Evolutionary conservation across 2,888 invertebrate species (phyloP), one percentile per base, ranked within the genome.

Genomic region (Prostheceraeus crozeri): DNA sequence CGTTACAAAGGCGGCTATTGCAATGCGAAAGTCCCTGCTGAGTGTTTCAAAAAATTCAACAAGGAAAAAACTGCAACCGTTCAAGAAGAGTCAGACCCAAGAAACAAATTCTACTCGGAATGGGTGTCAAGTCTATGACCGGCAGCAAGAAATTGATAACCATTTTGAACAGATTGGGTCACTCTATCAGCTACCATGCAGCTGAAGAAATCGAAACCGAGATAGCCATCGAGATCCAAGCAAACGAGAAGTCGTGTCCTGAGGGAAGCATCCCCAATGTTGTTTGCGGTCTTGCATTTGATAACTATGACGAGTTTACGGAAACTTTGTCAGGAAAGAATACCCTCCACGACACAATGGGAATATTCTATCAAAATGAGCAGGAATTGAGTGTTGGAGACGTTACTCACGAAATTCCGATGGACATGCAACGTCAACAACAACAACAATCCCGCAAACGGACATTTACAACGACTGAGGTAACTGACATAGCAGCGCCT

Each of bases 291-390:
- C n/a, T 36, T 16, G 36, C 35, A 23, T 61, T 53, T 27, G 61
- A 61, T 48, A 61, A 61, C 23, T 61, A 16, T 45, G 61, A 61
- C 35, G 59, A 60, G 51, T 30, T 61, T 10, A 53, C 52, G 3
- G 25, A 58, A 10, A 61, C 61, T 1, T 30, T 61, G 2, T 56
- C 56, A 35, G 60, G 62, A 16, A 16, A 23, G 1, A 51, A 61
- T 35, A 60, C 55, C 16, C 40, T 62, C 3, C 62, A 62, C 51
- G 62, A 62, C 28, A 62, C 62, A 21, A 61, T 60, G 54, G 62
- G 62, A 33, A 60, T 62, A 10, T 10, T 62, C 27, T 62, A 62
- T 25, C 62, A 62, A 40, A 56, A 45, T 45, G 14, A 25, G 25
- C 48, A 23, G 27, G n/a, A n/a, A n/a, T n/a, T n/a, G n/a, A n/a